Conservation (phyloP, 2,797 vertebrate species). For the Caiman crocodilus region DNA sequence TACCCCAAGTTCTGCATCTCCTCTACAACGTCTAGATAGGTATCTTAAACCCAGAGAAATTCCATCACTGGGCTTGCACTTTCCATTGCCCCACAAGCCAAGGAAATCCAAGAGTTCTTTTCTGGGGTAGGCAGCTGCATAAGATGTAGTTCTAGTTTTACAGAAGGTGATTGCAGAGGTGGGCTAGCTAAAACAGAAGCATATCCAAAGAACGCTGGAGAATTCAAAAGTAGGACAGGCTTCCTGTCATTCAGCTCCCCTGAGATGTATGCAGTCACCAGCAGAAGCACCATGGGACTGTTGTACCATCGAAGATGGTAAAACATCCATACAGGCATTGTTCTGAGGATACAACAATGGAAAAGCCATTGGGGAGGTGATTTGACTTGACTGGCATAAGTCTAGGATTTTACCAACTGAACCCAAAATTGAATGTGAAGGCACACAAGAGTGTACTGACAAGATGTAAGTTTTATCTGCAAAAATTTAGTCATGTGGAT, state of each 20-base stretch:
- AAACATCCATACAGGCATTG: accelerated
- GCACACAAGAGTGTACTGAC: not conserved
- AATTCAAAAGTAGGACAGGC: slow-evolving; percentile 48
- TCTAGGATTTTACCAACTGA: not conserved
- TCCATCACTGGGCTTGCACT: not conserved
- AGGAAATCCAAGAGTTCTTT: not conserved
- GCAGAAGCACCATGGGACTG: not conserved
- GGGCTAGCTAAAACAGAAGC: not conserved
- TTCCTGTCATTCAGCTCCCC: slow-evolving; percentile 22
- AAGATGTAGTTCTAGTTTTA: not conserved
- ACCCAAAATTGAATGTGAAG: not conserved
- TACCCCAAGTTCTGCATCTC: not conserved
- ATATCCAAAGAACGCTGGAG: not conserved
- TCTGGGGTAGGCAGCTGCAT: not conserved
- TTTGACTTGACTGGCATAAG: slow-evolving; percentile 29
- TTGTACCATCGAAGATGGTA: not conserved
- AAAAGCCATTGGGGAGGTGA: not conserved
- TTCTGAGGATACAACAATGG: not conserved
- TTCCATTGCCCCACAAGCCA: not conserved
- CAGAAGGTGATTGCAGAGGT: not conserved
- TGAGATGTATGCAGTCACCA: slow-evolving; percentile 4
- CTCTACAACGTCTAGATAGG: not conserved
- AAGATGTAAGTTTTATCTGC: not conserved
- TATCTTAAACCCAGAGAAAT: not conserved
- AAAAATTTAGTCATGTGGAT: not conserved